phyloP scores from a whole-genome alignment of 2,113 vertebrate species.

The Nipponia nippon region DNA sequence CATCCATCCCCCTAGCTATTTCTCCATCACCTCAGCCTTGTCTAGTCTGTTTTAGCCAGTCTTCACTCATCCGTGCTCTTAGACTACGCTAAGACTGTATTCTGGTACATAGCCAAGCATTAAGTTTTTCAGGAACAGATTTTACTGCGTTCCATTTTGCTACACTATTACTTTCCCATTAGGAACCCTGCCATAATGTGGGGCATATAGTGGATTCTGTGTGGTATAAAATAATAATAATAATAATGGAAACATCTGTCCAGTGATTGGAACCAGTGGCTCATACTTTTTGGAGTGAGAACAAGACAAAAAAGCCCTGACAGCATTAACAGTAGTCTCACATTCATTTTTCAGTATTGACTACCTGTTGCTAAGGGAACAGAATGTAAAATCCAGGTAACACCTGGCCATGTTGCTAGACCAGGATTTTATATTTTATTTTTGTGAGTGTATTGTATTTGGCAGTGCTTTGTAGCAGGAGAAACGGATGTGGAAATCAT shows the following conservation, averaged over 20 bases:
- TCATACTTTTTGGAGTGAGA: neutral
- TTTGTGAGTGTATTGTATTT: neutral
- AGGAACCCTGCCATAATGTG: neutral
- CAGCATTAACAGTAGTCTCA: neutral
- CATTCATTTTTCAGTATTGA: neutral
- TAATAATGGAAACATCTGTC: neutral
- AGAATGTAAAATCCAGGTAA: conserved; percentile 6
- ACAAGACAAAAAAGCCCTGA: neutral
- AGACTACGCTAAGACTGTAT: neutral
- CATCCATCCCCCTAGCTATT: neutral
- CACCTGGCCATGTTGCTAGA: neutral
- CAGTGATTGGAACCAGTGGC: neutral
- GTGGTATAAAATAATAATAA: neutral
- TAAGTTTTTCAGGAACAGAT: neutral
- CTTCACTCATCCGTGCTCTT: neutral
- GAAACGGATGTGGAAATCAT: neutral
- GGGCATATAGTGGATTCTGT: neutral
- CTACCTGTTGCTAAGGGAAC: conserved; percentile 56
- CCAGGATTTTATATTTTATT: neutral
- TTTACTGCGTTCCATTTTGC: neutral
- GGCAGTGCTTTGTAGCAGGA: neutral
- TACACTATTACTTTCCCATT: neutral
- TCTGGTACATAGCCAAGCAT: neutral
- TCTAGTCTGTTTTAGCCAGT: neutral
- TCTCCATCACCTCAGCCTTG: neutral